These are phyloP conservation scores for Ormyrus nitidulus DNA, from an alignment of 2,888 invertebrate genomes.

Conservation along the genomic window DNA sequence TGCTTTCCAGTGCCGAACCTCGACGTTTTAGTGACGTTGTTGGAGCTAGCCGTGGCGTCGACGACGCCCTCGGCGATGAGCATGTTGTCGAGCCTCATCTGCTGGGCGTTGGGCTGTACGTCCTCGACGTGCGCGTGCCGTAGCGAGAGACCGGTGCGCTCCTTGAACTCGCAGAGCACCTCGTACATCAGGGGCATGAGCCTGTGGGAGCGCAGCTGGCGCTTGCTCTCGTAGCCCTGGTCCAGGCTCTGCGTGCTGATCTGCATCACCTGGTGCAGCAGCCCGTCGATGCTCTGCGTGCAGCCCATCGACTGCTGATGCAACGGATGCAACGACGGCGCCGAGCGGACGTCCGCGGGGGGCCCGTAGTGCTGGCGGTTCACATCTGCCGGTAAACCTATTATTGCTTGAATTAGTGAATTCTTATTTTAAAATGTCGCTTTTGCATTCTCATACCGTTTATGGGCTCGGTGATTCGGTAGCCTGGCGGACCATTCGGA, in stretches of 20 bases:
- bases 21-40: slow-evolving; percentile 92
- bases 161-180: slow-evolving; percentile 47
- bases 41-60: slow-evolving; percentile 93
- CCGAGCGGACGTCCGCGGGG: too few relatives aligned
- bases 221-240: slow-evolving; percentile 25
- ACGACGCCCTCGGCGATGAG: slow-evolving; percentile 98
- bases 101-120: slow-evolving; percentile 96
- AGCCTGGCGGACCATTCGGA: not conserved
- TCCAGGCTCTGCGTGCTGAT: slow-evolving; percentile 35
- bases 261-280: slow-evolving; percentile 34
- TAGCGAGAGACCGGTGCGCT: slow-evolving; percentile 81
- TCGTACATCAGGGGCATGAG: slow-evolving; percentile 35
- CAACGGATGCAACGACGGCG: not conserved
- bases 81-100: slow-evolving; percentile 99
- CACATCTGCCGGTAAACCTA: too few relatives aligned
- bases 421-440: slow-evolving; percentile 1
- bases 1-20: slow-evolving; percentile 75
- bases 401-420: not conserved
- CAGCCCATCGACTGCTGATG: too few relatives aligned
- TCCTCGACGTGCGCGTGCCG: slow-evolving; percentile 98
- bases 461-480: slow-evolving; percentile 23
- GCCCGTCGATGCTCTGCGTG: slow-evolving; percentile 5
- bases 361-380: too few relatives aligned
- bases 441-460: slow-evolving; percentile 14
- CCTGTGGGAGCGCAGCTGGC: not conserved